These are phyloP conservation scores for Smutsia gigantea DNA, from an alignment of 2,797 vertebrate genomes.

Conservation along the genomic window DNA sequence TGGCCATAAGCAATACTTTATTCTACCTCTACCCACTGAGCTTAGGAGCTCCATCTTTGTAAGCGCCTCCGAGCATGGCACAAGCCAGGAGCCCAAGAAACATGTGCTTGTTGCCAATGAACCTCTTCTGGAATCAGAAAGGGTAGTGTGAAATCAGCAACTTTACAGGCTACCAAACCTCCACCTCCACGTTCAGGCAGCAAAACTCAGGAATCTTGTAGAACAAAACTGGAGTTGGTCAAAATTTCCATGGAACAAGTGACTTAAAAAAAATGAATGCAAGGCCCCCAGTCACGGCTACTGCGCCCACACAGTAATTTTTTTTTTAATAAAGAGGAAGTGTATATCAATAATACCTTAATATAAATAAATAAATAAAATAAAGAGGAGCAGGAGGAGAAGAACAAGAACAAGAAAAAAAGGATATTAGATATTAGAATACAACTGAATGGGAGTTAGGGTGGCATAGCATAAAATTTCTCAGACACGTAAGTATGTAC, in stretches of 20 bases:
- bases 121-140: not conserved
- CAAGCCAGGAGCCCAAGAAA: not conserved
- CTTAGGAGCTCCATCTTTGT: rapidly evolving
- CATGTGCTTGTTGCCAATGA: no score
- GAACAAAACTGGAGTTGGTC: not conserved
- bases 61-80: not conserved
- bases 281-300: not conserved
- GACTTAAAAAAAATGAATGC: rapidly evolving
- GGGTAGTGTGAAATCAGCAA: not conserved
- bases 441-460: not conserved
- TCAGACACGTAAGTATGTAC: not conserved
- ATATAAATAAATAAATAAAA: no score
- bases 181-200: not conserved
- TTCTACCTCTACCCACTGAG: not conserved
- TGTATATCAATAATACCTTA: no score
- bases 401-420: not conserved
- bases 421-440: not conserved
- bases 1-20: rapidly evolving
- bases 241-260: not conserved
- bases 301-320: no score
- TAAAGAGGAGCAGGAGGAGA: no score
- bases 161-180: not conserved
- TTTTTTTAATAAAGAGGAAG: no score
- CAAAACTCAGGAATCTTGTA: not conserved
- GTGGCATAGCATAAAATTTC: no score